Conservation (phyloP, 2,113 vertebrate species). For the Ailuropoda melanoleuca region DNA sequence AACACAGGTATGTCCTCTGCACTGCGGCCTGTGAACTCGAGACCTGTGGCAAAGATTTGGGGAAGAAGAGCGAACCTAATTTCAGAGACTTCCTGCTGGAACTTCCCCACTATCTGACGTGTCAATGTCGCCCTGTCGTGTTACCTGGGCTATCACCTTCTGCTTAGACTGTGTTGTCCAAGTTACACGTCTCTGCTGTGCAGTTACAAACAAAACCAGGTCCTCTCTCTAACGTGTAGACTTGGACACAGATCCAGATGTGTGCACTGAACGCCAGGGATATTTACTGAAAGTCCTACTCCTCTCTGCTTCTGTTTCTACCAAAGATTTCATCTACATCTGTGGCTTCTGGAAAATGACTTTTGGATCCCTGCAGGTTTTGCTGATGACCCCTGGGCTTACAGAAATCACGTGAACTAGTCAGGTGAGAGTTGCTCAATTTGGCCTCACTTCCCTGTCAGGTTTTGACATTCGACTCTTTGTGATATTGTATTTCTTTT, state of each 20-base stretch:
- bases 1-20: neutral
- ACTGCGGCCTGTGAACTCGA: neutral
- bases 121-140: neutral
- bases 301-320: neutral
- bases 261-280: neutral
- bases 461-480: neutral
- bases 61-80: neutral
- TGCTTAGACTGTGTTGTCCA: neutral
- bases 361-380: neutral
- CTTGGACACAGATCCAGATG: neutral
- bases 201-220: rapidly evolving
- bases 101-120: neutral
- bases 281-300: neutral
- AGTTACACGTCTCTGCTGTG: neutral
- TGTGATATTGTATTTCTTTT: neutral
- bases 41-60: neutral
- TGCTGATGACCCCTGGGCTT: neutral
- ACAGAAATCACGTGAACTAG: neutral
- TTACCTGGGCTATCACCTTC: neutral
- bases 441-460: neutral
- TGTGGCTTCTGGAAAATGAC: neutral
- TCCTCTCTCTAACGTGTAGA: neutral
- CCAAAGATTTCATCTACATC: neutral
- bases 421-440: neutral
- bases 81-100: neutral